Percentiles rank a stretch among this genome's conserved stretches.
Conservation (phyloP, 2,113 vertebrate genomes). For the Antechinus stuartii region DNA sequence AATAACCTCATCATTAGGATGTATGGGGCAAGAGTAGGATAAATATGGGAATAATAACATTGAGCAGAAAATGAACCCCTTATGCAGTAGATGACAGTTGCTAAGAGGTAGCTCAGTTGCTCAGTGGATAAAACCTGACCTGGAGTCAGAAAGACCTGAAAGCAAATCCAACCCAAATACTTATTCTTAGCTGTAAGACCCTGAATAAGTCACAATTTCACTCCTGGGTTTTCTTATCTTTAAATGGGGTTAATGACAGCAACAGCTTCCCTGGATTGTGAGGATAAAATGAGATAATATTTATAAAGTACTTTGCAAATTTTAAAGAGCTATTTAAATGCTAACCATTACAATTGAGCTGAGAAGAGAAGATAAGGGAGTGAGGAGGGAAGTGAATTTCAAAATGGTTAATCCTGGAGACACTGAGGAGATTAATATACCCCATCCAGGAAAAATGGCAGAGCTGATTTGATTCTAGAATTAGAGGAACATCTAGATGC, state of each 20-base stretch:
- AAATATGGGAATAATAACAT: not conserved
- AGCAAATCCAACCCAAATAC: not conserved
- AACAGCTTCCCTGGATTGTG: not conserved
- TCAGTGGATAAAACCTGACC: not conserved
- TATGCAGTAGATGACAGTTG: not conserved
- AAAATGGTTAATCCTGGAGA: not conserved
- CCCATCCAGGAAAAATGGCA: not conserved
- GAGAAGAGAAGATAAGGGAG: not conserved
- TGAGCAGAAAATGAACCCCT: not conserved
- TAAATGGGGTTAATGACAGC: not conserved
- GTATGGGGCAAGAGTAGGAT: not conserved
- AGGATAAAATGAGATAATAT: not conserved
- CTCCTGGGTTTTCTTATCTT: not conserved
- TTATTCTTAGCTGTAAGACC: not conserved
- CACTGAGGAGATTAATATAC: not conserved
- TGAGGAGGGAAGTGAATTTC: not conserved
- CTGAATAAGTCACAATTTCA: not conserved
- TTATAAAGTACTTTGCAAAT: not conserved
- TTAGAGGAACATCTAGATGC: not conserved
- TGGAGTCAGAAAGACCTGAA: not conserved
- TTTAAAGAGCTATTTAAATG: not conserved
- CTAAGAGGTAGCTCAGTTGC: not conserved
- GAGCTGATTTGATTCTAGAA: not conserved
- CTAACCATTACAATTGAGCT: not conserved
- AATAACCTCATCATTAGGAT: not conserved